A percentile compares a stretch with the other conserved stretches of the same genome.
phyloP scores from a whole-genome alignment of 2,888 invertebrate species.

The Lymantria monacha region DNA sequence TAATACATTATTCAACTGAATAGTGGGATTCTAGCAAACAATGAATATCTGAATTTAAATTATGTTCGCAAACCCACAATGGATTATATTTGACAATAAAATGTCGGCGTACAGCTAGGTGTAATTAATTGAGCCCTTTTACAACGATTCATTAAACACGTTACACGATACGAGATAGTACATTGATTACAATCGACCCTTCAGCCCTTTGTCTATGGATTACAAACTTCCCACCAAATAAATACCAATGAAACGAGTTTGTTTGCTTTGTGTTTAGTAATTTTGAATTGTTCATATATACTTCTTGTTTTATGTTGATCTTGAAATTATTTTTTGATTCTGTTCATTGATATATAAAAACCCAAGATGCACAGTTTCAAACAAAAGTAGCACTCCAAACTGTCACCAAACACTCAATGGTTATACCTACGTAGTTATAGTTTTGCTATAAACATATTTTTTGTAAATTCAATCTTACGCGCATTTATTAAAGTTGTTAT shows the following conservation, averaged over 20 bases:
- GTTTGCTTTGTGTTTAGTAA: conserved; percentile 2
- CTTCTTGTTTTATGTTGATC: not conserved
- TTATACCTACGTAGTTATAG: no score
- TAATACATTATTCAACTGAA: no score
- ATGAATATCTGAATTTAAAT: not conserved
- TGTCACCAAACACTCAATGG: no score
- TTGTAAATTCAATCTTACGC: no score
- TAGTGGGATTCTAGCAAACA: no score
- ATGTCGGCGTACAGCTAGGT: conserved; percentile 8
- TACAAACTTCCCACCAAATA: conserved; percentile 5
- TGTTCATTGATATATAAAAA: no score
- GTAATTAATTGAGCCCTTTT: conserved; percentile 22
- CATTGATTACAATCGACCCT: conserved; percentile 7
- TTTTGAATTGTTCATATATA: not conserved
- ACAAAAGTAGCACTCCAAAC: no score
- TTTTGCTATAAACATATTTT: no score
- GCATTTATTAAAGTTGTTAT: no score
- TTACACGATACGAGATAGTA: conserved; percentile 16
- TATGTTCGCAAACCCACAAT: conserved; percentile 1
- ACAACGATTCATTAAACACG: conserved; percentile 19
- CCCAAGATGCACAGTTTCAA: no score
- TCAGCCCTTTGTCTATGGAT: conserved; percentile 7
- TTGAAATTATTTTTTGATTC: not conserved
- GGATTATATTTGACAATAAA: conserved; percentile 24
- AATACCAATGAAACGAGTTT: not conserved